Evolutionary conservation across 2,888 invertebrate species (phyloP).

Genomic region (Ptychoptera contaminata): DNA sequence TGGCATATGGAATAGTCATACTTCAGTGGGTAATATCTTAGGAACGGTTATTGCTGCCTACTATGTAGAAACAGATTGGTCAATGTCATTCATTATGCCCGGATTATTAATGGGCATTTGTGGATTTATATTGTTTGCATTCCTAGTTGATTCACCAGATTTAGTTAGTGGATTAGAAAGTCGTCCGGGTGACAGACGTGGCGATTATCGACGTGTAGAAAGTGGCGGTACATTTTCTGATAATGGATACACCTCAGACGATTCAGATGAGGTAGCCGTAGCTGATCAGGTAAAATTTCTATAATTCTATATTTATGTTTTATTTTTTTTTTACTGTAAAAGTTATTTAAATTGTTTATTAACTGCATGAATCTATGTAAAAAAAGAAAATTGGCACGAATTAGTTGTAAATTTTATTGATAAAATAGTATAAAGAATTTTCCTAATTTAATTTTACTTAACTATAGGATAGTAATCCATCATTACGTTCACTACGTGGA

Average conservation of each 20-base stretch:
- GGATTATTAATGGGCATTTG: conserved; percentile 60
- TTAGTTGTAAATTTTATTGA: background rate
- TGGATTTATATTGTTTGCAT: conserved; percentile 63
- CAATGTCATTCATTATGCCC: conserved; percentile 81
- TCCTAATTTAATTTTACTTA: background rate
- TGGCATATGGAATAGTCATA: conserved; percentile 95
- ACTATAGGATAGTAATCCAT: conserved; percentile 10
- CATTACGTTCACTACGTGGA: conserved; percentile 10
- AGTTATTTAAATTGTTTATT: background rate
- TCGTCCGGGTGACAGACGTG: background rate
- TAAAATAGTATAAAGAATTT: background rate
- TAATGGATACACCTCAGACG: background rate
- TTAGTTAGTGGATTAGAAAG: conserved; percentile 41
- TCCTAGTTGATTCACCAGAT: conserved; percentile 68
- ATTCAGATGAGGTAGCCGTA: conserved; percentile 34
- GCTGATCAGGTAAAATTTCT: conserved; percentile 38
- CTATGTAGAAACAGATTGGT: conserved; percentile 80
- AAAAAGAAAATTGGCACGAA: conserved; percentile 6
- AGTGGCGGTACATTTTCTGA: conserved; percentile 2
- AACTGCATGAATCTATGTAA: background rate
- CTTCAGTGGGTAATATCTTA: conserved; percentile 87
- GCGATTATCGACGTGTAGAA: conserved; percentile 3
- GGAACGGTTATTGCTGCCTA: conserved; percentile 76
- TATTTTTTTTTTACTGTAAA: background rate
- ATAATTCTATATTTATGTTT: background rate